These are phyloP conservation scores for Solea solea DNA, from an alignment of 2,113 vertebrate species.

Conservation along the genomic window DNA sequence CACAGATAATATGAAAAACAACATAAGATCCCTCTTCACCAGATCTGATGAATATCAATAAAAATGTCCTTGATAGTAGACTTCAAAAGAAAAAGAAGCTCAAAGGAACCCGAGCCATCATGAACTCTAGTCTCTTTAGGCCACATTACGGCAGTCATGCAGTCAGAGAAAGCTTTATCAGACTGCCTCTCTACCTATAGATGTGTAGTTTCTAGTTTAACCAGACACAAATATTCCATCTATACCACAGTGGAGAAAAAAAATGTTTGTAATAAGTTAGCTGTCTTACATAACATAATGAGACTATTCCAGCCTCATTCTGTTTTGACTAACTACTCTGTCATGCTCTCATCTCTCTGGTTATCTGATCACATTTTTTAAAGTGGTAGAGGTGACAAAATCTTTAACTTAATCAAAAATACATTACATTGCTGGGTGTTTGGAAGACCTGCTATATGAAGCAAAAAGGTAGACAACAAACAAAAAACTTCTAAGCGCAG, in stretches of 20 bases:
- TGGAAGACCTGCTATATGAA: too few species aligned
- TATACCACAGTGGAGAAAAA: background rate
- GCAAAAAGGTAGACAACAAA: too few species aligned
- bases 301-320: background rate
- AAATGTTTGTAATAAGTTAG: background rate
- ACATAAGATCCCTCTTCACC: background rate
- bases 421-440: too few species aligned
- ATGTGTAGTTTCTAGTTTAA: background rate
- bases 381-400: background rate
- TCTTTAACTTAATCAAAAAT: too few species aligned
- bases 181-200: too few species aligned
- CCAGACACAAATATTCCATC: background rate
- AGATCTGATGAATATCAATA: slow-evolving; percentile 4
- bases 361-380: background rate
- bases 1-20: background rate
- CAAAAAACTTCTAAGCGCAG: background rate
- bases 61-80: slow-evolving; percentile 1
- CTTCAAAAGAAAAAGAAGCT: slow-evolving; percentile 10
- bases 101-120: background rate
- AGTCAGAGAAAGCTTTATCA: too few species aligned
- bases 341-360: background rate
- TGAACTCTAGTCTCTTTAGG: too few species aligned
- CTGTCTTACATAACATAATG: slow-evolving; percentile 13
- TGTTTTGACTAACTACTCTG: background rate
- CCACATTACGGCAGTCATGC: too few species aligned